Evolutionary conservation across 2,797 vertebrate species (phyloP), one percentile per base, ranked within the genome.

Genomic region (Emys orbicularis): DNA sequence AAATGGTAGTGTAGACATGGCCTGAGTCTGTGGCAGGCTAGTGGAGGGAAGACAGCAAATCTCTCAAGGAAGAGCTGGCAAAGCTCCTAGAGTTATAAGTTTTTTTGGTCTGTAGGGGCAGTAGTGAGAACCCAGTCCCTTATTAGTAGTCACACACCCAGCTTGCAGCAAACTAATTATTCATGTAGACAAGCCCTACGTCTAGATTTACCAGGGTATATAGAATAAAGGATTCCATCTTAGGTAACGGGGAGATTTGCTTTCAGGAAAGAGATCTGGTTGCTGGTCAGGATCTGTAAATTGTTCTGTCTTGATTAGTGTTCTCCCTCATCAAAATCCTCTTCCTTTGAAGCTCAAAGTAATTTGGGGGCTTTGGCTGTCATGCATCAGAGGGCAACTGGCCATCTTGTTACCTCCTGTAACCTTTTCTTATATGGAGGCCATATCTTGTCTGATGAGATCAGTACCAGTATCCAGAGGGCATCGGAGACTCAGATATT

Each of bases 291-390:
- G 11, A 44, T 9, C 53, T 81, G 10, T 47, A 83, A 81, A 21
- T 52, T 49, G 7, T 89, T 47, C n/a, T 90, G 37, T 79, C 88
- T 5, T 25, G 52, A 53, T 59, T 84, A 47, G 15, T 23, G 41
- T 86, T 88, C 54, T 85, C 15, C 81, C 10, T 49, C 82, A 86
- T 59, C 57, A 89, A 95, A 84, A 56, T 41, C 50, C 79, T 12
- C 15, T 10, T 53, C 27, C 81, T 52, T 21, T 56, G 41, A 81
- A 79, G 18, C 57, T 49, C 29, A 59, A 29, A 59, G 57, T 25
- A 59, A 53, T 53, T 53, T 53, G 52, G 13, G 29, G 27, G 57
- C 29, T 59, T 59, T 59, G 29, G 57, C 13, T 31, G 29, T 59
- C 27, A 59, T 53, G 52, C 5, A 25, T 57, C 50, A 10, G 53